phyloP scores from a whole-genome alignment of 2,888 invertebrate genomes.

The Pheosia tremula region DNA sequence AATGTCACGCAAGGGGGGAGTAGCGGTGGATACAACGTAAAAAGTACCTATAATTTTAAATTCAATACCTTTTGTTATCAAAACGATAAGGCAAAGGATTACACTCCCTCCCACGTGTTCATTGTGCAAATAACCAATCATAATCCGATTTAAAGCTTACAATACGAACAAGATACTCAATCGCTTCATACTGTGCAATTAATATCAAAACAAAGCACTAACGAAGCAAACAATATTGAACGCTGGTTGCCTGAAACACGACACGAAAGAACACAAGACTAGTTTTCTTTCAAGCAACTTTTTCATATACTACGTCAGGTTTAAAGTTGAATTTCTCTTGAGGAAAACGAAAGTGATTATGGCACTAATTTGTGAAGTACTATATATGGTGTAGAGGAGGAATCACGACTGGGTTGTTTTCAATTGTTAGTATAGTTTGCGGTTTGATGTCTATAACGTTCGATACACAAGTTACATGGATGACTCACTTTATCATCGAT shows the following conservation, averaged over 20 bases:
- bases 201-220: constrained; percentile 51
- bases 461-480: constrained; percentile 7
- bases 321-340: constrained; percentile 31
- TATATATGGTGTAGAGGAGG: constrained; percentile 45
- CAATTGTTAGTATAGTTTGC: constrained; percentile 69
- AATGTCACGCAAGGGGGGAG: no score
- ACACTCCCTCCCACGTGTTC: constrained; percentile 4
- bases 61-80: constrained; percentile 1
- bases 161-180: constrained; percentile 25
- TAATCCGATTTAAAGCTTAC: constrained; percentile 24
- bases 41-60: background rate
- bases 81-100: background rate
- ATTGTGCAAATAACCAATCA: constrained; percentile 20
- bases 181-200: constrained; percentile 31
- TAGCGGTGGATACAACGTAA: no score
- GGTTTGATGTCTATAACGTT: constrained; percentile 58
- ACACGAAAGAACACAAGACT: constrained; percentile 36
- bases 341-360: constrained; percentile 39
- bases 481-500: background rate
- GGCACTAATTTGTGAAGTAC: constrained; percentile 29
- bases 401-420: constrained; percentile 68
- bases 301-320: constrained; percentile 16
- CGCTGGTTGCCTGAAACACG: constrained; percentile 26
- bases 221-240: constrained; percentile 63
- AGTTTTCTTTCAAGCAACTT: constrained; percentile 21